A percentile compares a stretch with the other conserved stretches of the same genome.
phyloP scores from a whole-genome alignment of 30 jellyfish, hydroid and myxozoan species.

The Hydractinia echinata region DNA sequence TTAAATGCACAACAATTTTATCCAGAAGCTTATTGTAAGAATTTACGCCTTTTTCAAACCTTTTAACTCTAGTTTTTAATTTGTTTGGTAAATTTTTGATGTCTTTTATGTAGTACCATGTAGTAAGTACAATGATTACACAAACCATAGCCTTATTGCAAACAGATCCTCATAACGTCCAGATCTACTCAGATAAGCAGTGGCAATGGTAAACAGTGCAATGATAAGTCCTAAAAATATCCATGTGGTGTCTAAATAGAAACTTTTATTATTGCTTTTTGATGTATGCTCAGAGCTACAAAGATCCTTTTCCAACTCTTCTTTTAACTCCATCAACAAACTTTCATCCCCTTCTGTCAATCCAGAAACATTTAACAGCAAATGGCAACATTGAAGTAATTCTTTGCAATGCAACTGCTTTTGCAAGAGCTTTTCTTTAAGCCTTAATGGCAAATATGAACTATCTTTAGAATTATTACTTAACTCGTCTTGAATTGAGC shows the following conservation, averaged over 20 bases:
- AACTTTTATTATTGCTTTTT: not conserved
- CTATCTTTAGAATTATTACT: not conserved
- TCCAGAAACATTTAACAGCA: not conserved
- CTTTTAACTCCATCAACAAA: constrained; percentile 19
- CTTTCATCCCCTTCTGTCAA: constrained; percentile 19
- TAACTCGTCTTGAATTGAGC: not conserved
- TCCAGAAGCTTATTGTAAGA: constrained; percentile 1
- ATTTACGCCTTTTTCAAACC: not conserved
- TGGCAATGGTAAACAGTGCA: not conserved
- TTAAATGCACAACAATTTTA: constrained; percentile 21
- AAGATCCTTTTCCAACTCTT: not conserved
- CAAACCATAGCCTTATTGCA: not conserved
- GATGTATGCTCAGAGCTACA: not conserved
- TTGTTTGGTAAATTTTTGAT: not conserved
- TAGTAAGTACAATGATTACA: not conserved
- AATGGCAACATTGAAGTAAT: constrained; percentile 12
- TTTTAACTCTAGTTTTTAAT: not conserved
- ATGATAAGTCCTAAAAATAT: not conserved
- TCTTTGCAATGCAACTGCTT: not conserved
- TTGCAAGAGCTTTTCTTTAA: not conserved
- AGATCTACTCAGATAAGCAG: not conserved
- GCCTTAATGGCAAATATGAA: not conserved
- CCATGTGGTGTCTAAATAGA: not conserved
- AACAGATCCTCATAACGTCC: constrained; percentile 2
- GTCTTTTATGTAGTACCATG: not conserved